Percentiles rank a stretch among this genome's conserved stretches.
Evolutionary conservation across 2,888 invertebrate genomes (phyloP).

Genomic region (Halictus ligatus): DNA sequence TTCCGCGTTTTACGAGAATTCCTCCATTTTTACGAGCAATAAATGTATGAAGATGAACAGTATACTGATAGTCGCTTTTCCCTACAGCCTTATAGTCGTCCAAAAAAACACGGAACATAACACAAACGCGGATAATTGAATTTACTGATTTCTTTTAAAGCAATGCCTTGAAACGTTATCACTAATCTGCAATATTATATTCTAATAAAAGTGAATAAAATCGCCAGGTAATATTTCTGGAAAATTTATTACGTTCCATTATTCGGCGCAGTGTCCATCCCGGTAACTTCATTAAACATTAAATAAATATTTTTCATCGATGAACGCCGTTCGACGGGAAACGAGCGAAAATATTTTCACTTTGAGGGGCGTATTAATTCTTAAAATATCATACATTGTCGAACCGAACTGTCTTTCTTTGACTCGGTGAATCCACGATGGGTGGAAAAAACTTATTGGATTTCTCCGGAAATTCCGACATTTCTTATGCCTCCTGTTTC

Average conservation of each 20-base stretch:
- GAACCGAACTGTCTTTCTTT: not conserved
- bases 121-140: not conserved
- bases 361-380: not conserved
- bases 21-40: not conserved
- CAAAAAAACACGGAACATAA: too few species aligned
- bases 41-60: not conserved
- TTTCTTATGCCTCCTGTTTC: not conserved
- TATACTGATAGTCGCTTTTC: not conserved
- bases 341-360: constrained; percentile 7
- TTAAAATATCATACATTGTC: constrained; percentile 1
- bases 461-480: not conserved
- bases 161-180: not conserved
- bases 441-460: not conserved
- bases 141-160: not conserved
- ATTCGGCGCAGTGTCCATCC: not conserved
- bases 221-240: not conserved
- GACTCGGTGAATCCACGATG: not conserved
- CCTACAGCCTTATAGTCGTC: too few species aligned
- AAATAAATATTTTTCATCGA: constrained; percentile 1
- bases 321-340: not conserved
- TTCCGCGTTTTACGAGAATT: not conserved
- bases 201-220: not conserved
- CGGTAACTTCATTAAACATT: not conserved
- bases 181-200: not conserved
- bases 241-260: not conserved